These are phyloP conservation scores for Zeugodacus cucurbitae DNA, from an alignment of 1,140 invertebrate genomes.

Conservation along the genomic window DNA sequence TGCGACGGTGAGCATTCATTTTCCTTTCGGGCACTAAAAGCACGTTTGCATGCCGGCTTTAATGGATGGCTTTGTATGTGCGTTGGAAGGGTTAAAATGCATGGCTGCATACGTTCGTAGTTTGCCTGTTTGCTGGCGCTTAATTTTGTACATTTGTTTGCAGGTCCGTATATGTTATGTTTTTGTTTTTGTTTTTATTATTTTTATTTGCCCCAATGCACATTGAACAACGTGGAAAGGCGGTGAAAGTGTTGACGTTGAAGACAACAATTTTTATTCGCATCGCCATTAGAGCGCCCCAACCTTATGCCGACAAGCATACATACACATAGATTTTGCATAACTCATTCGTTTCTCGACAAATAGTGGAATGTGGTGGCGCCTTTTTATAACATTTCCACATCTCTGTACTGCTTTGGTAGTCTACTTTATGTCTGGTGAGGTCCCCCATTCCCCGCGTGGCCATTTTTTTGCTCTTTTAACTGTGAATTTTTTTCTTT, in stretches of 20 bases:
- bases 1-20: not conserved
- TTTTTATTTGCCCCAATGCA: not conserved
- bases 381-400: not conserved
- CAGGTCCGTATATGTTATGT: not conserved
- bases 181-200: not conserved
- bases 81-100: not conserved
- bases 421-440: not conserved
- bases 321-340: no score
- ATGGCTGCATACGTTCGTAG: not conserved
- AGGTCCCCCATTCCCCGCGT: not conserved
- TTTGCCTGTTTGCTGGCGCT: not conserved
- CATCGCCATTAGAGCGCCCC: no score
- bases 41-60: not conserved
- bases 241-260: conserved; percentile 35
- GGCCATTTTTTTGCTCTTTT: not conserved
- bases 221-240: conserved; percentile 19
- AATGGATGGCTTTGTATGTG: not conserved
- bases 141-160: not conserved
- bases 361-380: no score
- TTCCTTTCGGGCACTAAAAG: not conserved
- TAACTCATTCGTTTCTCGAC: no score
- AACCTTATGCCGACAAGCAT: no score
- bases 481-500: not conserved
- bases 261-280: no score
- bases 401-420: not conserved